These are phyloP conservation scores for Isichthys henryi DNA, from an alignment of 2,113 vertebrate species.

Conservation along the genomic window DNA sequence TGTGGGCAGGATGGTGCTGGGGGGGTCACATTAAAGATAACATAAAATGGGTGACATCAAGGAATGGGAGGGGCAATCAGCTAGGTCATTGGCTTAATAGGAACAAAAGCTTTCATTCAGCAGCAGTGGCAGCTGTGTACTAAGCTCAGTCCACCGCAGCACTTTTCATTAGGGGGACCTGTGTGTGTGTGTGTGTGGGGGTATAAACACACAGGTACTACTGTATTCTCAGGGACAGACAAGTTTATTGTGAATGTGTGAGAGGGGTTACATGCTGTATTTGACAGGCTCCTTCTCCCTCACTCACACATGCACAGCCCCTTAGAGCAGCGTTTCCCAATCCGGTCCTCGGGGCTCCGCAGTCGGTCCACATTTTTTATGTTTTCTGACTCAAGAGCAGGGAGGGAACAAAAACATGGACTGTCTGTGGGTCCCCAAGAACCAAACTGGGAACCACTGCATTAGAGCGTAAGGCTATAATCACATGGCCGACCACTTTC, in stretches of 20 bases:
- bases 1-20: neutral
- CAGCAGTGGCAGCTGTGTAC: neutral
- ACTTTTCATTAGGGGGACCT: neutral
- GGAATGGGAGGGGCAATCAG: neutral
- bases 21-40: neutral
- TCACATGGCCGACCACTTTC: neutral
- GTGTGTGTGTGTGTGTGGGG: neutral
- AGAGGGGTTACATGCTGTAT: neutral
- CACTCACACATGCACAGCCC: neutral
- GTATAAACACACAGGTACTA: neutral
- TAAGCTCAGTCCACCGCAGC: neutral
- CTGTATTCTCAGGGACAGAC: neutral
- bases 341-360: neutral
- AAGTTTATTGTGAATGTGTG: neutral
- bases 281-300: neutral
- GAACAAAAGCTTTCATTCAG: neutral
- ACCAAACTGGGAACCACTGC: neutral
- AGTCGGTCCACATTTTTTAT: neutral
- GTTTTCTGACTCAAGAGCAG: neutral
- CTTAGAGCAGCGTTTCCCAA: neutral
- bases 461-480: neutral
- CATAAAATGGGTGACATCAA: neutral
- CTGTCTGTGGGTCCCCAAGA: neutral
- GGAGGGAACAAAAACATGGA: too few relatives aligned
- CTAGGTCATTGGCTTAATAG: neutral